Conservation (phyloP, 2,797 vertebrate species). For the Sitta carolinensis region DNA sequence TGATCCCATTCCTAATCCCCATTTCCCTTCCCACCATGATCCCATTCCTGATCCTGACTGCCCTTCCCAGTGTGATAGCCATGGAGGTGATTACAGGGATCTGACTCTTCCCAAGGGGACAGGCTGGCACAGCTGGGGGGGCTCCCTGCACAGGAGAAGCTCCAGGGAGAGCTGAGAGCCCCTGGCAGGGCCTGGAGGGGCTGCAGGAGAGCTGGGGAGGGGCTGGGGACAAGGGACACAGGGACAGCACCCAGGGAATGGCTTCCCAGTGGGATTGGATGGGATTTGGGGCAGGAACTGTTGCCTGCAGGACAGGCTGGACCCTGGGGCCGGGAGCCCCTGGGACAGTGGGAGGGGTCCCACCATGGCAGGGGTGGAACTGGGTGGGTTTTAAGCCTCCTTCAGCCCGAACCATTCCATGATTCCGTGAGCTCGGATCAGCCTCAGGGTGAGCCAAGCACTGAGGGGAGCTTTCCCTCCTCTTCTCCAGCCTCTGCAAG, state of each 20-base stretch:
- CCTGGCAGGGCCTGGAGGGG: fast-evolving
- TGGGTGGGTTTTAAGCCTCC: background rate
- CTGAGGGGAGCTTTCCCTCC: background rate
- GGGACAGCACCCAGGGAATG: background rate
- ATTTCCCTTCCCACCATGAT: fast-evolving
- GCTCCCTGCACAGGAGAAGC: background rate
- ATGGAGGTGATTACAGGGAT: background rate
- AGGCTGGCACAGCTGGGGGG: background rate
- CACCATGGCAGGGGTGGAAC: background rate
- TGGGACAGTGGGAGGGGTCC: fast-evolving
- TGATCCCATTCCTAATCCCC: fast-evolving
- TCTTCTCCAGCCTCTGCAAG: background rate
- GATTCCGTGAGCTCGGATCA: fast-evolving
- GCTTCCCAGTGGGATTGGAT: background rate
- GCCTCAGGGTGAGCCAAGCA: background rate
- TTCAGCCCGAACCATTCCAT: background rate
- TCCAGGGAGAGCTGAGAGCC: background rate
- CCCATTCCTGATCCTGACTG: fast-evolving
- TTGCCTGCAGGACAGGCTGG: background rate
- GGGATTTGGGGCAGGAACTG: background rate
- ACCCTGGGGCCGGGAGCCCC: background rate
- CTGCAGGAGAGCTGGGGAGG: background rate
- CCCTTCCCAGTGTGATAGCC: fast-evolving
- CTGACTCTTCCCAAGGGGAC: no score
- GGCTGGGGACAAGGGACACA: background rate